phyloP scores from a whole-genome alignment of 2,888 invertebrate species.

The Luperina testacea region DNA sequence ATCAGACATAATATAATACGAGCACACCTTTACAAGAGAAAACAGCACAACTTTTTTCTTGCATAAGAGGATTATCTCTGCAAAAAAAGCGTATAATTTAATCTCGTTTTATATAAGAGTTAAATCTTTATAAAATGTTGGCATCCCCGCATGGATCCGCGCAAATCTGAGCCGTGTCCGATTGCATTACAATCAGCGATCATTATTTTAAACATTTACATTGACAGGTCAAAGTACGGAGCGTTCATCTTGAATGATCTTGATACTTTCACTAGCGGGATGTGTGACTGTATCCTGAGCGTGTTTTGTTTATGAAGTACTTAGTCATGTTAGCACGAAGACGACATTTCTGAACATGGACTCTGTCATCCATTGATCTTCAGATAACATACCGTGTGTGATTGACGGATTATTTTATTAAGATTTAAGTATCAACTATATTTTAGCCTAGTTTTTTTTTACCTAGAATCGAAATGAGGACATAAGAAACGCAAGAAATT shows the following conservation, averaged over 20 bases:
- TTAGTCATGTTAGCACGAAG: not conserved
- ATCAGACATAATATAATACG: not conserved
- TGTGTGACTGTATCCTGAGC: conserved; percentile 3
- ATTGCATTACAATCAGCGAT: conserved; percentile 79
- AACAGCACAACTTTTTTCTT: conserved; percentile 16
- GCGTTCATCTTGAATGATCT: conserved; percentile 49
- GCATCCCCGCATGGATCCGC: conserved; percentile 59
- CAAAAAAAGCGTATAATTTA: conserved; percentile 46
- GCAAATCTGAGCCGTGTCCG: conserved; percentile 73
- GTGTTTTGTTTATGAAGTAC: conserved; percentile 35
- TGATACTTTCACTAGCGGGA: conserved; percentile 56
- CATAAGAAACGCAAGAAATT: conserved; percentile 21
- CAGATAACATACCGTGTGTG: not conserved
- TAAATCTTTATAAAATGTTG: conserved; percentile 69
- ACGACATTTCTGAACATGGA: not conserved
- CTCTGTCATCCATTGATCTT: not conserved
- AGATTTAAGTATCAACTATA: too few relatives aligned
- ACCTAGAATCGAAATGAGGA: not conserved
- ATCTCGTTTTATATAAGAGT: conserved; percentile 31
- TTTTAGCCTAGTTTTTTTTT: not conserved
- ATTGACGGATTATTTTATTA: not conserved
- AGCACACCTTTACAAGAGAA: conserved; percentile 26
- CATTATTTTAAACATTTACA: conserved; percentile 76
- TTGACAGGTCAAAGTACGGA: conserved; percentile 72
- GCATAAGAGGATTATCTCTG: conserved; percentile 41